phyloP scores from a whole-genome alignment of 2,113 vertebrate genomes.

The Calonectris borealis region DNA sequence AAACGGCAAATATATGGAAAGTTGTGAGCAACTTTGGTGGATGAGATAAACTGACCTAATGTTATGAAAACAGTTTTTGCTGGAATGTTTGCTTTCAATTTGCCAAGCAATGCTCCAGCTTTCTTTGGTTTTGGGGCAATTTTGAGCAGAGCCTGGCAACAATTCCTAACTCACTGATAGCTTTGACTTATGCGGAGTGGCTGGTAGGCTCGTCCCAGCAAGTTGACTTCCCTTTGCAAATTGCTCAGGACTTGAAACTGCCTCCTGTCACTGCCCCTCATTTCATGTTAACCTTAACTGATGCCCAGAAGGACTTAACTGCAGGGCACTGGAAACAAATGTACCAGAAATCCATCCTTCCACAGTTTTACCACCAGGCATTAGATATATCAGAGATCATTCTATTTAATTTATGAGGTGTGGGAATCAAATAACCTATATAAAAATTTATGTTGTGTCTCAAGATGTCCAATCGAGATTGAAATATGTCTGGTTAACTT shows the following conservation, averaged over 20 bases:
- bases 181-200: not conserved
- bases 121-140: not conserved
- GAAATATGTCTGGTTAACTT: constrained; percentile 76
- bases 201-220: not conserved
- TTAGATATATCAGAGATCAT: constrained; percentile 65
- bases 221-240: constrained; percentile 1
- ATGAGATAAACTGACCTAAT: not conserved
- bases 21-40: not conserved
- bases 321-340: constrained; percentile 43
- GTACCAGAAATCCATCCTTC: constrained; percentile 47
- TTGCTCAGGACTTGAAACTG: constrained; percentile 3
- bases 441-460: constrained; percentile 76
- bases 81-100: not conserved
- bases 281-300: constrained; percentile 35
- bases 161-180: not conserved
- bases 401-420: constrained; percentile 73
- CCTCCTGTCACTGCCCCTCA: not conserved
- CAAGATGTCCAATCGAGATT: constrained; percentile 71
- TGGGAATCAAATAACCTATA: constrained; percentile 75
- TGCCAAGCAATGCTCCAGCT: not conserved
- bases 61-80: not conserved
- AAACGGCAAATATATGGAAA: not conserved
- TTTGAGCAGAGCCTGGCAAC: not conserved
- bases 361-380: constrained; percentile 46
- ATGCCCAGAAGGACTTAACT: constrained; percentile 27